phyloP scores from a whole-genome alignment of 2,113 vertebrate genomes.

The Gracilinanus agilis region DNA sequence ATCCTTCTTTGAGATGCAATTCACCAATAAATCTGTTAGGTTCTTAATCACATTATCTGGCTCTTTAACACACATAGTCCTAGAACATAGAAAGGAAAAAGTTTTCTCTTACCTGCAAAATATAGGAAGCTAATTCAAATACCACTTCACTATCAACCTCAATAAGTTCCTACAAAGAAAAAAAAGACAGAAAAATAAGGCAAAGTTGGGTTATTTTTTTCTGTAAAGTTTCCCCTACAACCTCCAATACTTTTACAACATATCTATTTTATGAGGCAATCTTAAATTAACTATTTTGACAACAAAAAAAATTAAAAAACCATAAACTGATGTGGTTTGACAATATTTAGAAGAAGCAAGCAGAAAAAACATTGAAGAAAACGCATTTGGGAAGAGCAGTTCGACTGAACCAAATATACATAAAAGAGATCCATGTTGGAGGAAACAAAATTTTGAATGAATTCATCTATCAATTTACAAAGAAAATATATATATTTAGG shows the following conservation, averaged over 20 bases:
- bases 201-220: neutral
- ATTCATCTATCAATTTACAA: neutral
- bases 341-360: neutral
- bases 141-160: conserved; percentile 98
- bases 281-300: neutral
- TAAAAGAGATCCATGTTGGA: neutral
- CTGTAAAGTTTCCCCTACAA: neutral
- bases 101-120: conserved; percentile 91
- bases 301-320: neutral
- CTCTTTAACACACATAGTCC: neutral
- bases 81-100: accelerated
- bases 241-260: neutral
- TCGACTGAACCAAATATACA: neutral
- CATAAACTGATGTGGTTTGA: neutral
- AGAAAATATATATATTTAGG: neutral
- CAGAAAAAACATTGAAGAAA: neutral
- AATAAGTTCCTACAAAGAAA: conserved; percentile 92
- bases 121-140: conserved; percentile 97
- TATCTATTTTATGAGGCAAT: neutral
- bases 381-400: neutral
- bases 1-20: neutral
- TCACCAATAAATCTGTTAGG: neutral
- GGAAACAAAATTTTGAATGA: neutral
- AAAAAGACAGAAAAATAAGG: conserved; percentile 29
- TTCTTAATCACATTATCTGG: neutral